Conservation (phyloP, 2,888 invertebrate species). For the Hirtodrosophila histrioides region DNA sequence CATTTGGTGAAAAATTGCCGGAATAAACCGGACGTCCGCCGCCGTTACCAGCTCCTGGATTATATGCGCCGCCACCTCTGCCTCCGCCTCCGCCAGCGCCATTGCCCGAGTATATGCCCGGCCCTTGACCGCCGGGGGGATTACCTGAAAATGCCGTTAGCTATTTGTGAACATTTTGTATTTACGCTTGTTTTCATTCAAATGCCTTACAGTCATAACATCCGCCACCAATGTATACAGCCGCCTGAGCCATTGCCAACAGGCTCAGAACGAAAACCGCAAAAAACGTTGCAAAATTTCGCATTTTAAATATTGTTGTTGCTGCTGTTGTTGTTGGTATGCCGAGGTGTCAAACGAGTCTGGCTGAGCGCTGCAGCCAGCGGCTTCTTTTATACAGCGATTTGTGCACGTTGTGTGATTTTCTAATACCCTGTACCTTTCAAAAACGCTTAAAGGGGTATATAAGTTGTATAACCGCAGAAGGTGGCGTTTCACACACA, state of each 20-base stretch:
- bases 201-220: constrained; percentile 68
- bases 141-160: constrained; percentile 57
- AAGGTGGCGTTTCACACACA: too few relatives aligned
- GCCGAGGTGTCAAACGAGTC: constrained; percentile 54
- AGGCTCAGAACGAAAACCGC: constrained; percentile 46
- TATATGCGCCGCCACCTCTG: constrained; percentile 3
- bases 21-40: constrained; percentile 11
- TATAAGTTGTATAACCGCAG: too few relatives aligned
- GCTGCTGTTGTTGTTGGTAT: constrained; percentile 18
- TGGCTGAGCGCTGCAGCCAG: constrained; percentile 35
- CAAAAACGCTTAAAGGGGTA: too few relatives aligned
- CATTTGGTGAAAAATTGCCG: too few relatives aligned
- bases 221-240: constrained; percentile 70
- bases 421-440: constrained; percentile 3
- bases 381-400: constrained; percentile 61
- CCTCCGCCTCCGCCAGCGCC: constrained; percentile 18
- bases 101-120: constrained; percentile 62
- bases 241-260: constrained; percentile 60
- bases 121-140: constrained; percentile 63
- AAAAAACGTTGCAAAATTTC: constrained; percentile 38
- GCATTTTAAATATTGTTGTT: constrained; percentile 37
- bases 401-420: constrained; percentile 26
- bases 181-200: neutral
- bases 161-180: constrained; percentile 23
- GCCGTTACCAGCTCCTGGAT: constrained; percentile 8